Percentiles rank a stretch among this genome's conserved stretches.
These are phyloP conservation scores for Hoplostethus atlanticus DNA, from an alignment of 2,797 vertebrate species.

Conservation along the genomic window DNA sequence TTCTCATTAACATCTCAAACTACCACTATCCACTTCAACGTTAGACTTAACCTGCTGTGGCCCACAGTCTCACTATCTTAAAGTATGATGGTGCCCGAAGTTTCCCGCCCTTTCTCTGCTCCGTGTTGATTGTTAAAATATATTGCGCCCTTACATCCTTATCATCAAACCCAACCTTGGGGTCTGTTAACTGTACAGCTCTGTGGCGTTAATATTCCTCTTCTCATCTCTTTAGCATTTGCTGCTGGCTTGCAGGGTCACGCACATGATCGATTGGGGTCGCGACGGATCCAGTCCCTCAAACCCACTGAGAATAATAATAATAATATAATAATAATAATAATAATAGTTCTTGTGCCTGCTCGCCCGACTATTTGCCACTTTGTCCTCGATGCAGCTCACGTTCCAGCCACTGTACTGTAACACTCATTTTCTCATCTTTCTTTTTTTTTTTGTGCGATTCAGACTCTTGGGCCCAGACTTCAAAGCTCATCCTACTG, in stretches of 20 bases:
- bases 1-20: too few species aligned
- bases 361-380: background rate
- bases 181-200: background rate
- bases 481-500: slow-evolving; percentile 3
- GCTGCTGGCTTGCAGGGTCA: background rate
- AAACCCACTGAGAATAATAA: background rate
- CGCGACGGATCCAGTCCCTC: background rate
- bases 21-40: too few species aligned
- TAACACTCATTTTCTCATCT: background rate
- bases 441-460: background rate
- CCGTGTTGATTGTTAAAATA: background rate
- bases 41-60: too few species aligned
- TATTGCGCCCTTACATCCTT: background rate
- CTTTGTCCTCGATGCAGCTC: slow-evolving; percentile 2
- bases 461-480: background rate
- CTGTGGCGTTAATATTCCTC: background rate
- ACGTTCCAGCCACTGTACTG: background rate
- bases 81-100: too few species aligned
- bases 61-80: too few species aligned
- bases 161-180: background rate
- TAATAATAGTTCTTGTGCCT: background rate
- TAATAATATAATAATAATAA: too few species aligned
- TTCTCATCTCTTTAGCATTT: background rate
- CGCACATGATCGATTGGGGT: background rate
- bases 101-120: too few species aligned